Evolutionary conservation across 2,888 invertebrate genomes (phyloP).

Genomic region (Gibbula magus): DNA sequence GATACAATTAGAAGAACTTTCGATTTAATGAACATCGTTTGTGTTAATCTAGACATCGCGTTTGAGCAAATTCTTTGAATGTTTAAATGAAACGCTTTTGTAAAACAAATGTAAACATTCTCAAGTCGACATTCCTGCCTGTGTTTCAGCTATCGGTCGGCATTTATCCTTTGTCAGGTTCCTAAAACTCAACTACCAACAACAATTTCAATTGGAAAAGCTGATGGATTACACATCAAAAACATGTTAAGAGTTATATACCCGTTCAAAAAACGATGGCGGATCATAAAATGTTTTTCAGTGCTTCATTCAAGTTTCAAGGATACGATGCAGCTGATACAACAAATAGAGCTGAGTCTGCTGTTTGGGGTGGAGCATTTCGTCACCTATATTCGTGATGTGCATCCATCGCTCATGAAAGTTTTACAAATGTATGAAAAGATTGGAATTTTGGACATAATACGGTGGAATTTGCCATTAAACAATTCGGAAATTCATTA

Average conservation of each 20-base stretch:
- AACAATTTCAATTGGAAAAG: neutral
- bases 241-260: neutral
- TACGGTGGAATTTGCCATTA: neutral
- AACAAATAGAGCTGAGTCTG: neutral
- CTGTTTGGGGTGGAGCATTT: neutral
- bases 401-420: neutral
- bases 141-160: slow-evolving; percentile 6
- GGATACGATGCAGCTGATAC: neutral
- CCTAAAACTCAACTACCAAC: neutral
- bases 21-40: too few relatives aligned
- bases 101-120: too few relatives aligned
- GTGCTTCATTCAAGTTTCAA: neutral
- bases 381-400: neutral
- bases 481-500: neutral
- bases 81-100: too few relatives aligned
- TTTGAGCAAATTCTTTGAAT: too few relatives aligned
- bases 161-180: neutral
- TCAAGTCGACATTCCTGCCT: neutral
- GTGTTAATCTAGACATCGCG: too few relatives aligned
- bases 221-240: neutral
- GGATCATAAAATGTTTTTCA: neutral
- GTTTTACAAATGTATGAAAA: neutral
- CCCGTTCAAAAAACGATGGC: neutral
- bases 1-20: too few relatives aligned
- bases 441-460: neutral